These are phyloP conservation scores for Caerostris darwini DNA, from an alignment of 1,140 invertebrate species.

Conservation along the genomic window DNA sequence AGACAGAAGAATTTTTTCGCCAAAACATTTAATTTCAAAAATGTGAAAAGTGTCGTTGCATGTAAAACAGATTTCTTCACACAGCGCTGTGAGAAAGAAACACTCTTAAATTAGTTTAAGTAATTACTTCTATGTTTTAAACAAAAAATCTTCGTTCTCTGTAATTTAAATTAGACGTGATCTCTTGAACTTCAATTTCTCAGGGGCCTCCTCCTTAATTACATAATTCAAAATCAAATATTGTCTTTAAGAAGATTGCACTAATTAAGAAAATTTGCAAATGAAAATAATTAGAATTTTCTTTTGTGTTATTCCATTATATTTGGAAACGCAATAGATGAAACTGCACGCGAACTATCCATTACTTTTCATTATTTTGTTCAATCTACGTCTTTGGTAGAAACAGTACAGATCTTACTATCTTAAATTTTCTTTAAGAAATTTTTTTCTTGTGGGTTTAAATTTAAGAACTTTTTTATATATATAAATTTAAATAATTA, in stretches of 20 bases:
- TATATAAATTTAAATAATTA: too few species aligned
- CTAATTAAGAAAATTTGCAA: slow-evolving; percentile 1
- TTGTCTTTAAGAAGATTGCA: not conserved
- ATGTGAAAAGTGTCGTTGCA: not conserved
- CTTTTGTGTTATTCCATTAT: not conserved
- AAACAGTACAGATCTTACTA: too few species aligned
- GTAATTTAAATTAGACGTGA: not conserved
- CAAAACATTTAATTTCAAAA: not conserved
- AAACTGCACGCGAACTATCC: slow-evolving; percentile 2
- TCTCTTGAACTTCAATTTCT: not conserved
- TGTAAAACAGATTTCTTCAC: not conserved
- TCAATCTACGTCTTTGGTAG: too few species aligned
- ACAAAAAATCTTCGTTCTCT: not conserved
- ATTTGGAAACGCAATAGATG: not conserved
- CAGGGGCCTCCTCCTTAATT: not conserved
- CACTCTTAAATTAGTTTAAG: not conserved
- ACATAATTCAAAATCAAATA: not conserved
- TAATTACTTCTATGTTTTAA: not conserved
- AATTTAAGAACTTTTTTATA: too few species aligned
- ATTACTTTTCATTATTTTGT: not conserved
- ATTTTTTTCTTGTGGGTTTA: too few species aligned
- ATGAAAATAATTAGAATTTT: slow-evolving; percentile 10
- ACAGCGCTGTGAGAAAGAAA: not conserved
- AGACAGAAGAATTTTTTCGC: not conserved
- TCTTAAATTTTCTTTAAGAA: too few species aligned